Percentiles rank a stretch among this genome's conserved stretches.
Evolutionary conservation across 2,113 vertebrate species (phyloP).

Genomic region (Aptenodytes forsteri): DNA sequence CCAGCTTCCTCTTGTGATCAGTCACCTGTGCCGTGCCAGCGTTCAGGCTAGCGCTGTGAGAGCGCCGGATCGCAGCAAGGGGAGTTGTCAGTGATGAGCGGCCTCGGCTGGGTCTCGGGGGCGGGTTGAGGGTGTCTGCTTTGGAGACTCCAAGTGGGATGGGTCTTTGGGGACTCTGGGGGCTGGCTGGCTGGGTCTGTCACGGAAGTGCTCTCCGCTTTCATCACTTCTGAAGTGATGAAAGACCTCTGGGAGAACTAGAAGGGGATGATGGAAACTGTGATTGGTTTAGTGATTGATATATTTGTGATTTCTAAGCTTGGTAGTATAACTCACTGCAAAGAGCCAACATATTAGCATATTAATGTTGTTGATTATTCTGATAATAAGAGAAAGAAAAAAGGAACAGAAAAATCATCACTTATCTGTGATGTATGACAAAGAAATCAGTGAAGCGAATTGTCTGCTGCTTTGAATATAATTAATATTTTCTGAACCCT

Average conservation of each 20-base stretch:
- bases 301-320: neutral
- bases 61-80: accelerated
- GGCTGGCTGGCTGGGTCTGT: too few species aligned
- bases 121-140: neutral
- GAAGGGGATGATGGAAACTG: neutral
- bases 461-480: slow-evolving; percentile 10
- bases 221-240: accelerated
- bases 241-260: neutral
- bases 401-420: neutral
- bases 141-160: neutral
- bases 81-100: accelerated
- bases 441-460: neutral
- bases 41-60: accelerated
- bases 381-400: neutral
- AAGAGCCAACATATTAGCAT: neutral
- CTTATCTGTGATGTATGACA: neutral
- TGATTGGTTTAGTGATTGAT: neutral
- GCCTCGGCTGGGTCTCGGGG: accelerated
- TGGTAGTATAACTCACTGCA: neutral
- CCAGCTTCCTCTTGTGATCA: neutral
- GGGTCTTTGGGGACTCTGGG: neutral
- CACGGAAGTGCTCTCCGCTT: neutral
- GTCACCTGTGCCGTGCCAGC: neutral
- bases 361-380: neutral
- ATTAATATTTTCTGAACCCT: neutral